These are phyloP conservation scores for Bathynomus jamesi DNA, from an alignment of 1,140 invertebrate genomes.

Conservation along the genomic window DNA sequence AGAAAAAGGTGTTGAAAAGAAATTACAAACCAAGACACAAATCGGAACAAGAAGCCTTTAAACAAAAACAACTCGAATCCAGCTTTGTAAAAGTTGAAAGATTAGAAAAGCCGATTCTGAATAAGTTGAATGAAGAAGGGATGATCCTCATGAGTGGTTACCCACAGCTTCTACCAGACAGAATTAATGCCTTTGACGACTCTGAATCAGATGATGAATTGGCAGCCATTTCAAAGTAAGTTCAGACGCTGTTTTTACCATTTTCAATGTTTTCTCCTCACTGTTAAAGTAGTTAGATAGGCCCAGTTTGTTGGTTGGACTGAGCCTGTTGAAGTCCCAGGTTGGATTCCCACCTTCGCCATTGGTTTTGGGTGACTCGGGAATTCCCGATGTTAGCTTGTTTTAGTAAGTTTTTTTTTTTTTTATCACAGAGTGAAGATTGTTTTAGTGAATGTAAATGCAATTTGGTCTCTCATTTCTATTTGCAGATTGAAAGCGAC, in stretches of 20 bases:
- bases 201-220: conserved; percentile 34
- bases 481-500: conserved; percentile 10
- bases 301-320: too few species aligned
- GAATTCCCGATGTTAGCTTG: too few species aligned
- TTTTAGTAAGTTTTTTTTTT: too few species aligned
- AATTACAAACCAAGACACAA: not conserved
- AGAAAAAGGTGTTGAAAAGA: conserved; percentile 17
- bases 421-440: too few species aligned
- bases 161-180: not conserved
- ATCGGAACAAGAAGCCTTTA: not conserved
- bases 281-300: too few species aligned
- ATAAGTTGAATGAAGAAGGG: not conserved
- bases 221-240: conserved; percentile 21
- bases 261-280: too few species aligned
- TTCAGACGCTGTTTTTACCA: too few species aligned
- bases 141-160: not conserved
- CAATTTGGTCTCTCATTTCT: too few species aligned
- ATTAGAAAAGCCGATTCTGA: not conserved
- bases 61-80: not conserved
- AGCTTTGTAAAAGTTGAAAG: not conserved
- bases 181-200: conserved; percentile 20
- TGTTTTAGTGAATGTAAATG: too few species aligned
- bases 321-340: too few species aligned
- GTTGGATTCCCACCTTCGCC: too few species aligned
- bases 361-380: too few species aligned